phyloP scores from a whole-genome alignment of 2,888 invertebrate species.

The Catocala sponsa region DNA sequence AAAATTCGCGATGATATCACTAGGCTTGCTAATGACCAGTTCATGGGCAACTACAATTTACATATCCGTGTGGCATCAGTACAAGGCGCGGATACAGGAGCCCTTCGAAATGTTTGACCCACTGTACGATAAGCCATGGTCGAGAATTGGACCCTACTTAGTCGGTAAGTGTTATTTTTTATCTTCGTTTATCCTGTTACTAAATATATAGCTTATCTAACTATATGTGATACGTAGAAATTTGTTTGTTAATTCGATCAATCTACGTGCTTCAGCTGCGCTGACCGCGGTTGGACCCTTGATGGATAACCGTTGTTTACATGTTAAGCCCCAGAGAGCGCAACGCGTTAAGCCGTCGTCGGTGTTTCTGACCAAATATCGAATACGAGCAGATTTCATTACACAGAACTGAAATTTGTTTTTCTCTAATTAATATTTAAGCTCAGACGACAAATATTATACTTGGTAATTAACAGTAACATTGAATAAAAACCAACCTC shows the following conservation, averaged over 20 bases:
- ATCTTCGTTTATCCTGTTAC: slow-evolving; percentile 12
- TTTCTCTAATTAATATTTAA: too few relatives aligned
- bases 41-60: slow-evolving; percentile 93
- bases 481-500: too few relatives aligned
- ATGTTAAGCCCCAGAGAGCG: slow-evolving; percentile 2
- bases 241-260: neutral
- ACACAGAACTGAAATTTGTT: neutral
- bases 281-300: slow-evolving; percentile 1
- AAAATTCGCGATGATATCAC: slow-evolving; percentile 88
- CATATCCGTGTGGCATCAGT: slow-evolving; percentile 92
- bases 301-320: slow-evolving; percentile 16
- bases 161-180: slow-evolving; percentile 86
- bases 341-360: neutral
- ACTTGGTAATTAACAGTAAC: too few relatives aligned
- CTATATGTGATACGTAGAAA: too few relatives aligned
- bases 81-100: slow-evolving; percentile 92
- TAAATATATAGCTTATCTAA: neutral
- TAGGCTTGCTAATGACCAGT: slow-evolving; percentile 89
- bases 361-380: neutral
- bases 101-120: slow-evolving; percentile 95
- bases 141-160: slow-evolving; percentile 93
- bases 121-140: slow-evolving; percentile 95
- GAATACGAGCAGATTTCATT: neutral
- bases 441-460: too few relatives aligned
- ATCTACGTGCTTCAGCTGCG: neutral